Evolutionary conservation across 2,797 vertebrate genomes (phyloP).

Genomic region (Intellagama lesueurii): DNA sequence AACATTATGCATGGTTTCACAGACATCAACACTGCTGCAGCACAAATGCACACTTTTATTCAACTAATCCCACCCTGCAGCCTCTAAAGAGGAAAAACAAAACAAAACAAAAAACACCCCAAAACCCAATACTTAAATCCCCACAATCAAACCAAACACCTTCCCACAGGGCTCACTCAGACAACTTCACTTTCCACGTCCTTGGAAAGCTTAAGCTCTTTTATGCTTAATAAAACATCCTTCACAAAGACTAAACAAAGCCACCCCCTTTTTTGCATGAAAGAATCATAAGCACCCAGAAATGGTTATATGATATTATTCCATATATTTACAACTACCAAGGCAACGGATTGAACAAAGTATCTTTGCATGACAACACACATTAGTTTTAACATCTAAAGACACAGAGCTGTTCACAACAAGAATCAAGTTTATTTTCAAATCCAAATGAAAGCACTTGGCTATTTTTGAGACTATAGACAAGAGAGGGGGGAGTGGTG

Average conservation of each 20-base stretch:
- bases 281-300: neutral
- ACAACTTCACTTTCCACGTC: neutral
- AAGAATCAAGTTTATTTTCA: slow-evolving; percentile 10
- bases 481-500: slow-evolving; percentile 56
- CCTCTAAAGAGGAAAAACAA: neutral
- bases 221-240: slow-evolving; percentile 6
- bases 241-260: neutral
- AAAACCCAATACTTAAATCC: neutral
- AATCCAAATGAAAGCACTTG: slow-evolving; percentile 5
- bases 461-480: slow-evolving; percentile 27
- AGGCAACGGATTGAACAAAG: neutral
- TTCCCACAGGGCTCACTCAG: neutral
- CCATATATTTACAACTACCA: neutral
- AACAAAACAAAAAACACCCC: too few species aligned
- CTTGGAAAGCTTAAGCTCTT: neutral
- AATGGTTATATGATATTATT: neutral
- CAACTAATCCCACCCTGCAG: neutral
- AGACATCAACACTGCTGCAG: neutral
- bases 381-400: slow-evolving; percentile 16
- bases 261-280: neutral
- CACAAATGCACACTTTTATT: neutral
- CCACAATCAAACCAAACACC: neutral
- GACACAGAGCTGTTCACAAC: neutral
- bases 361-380: neutral
- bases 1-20: neutral